Evolutionary conservation across 2,888 invertebrate species (phyloP), one percentile per base, ranked within the genome.

Genomic region (Sinelater perroti): DNA sequence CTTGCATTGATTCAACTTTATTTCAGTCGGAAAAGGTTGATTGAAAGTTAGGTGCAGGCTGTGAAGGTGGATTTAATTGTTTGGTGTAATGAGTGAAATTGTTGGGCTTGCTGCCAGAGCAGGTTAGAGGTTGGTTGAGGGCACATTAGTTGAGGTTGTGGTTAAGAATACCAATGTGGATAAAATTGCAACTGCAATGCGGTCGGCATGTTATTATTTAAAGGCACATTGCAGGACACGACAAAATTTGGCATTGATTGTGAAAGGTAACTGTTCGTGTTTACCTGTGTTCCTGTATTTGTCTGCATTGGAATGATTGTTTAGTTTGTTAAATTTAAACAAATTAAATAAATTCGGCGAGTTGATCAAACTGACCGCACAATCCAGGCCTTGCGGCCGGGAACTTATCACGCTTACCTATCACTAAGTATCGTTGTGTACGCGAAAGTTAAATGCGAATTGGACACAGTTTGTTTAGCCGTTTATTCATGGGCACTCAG

Each of bases 231-330:
- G 28, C 10, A 26, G 28, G 28, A 10, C 10, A 8, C 28, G 28
- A 26, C 28, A 26, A 26, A 26, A 26, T 26, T 26, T 26, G 28
- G 28, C 28, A 26, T 26, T 26, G 28, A 26, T 26, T 26, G 28
- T n/a, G 28, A 26, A 26, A 26, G 28, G 28, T 26, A 26, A 26
- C 6, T 10, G 28, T 26, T 26, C 8, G 8, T 26, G 28, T 26
- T 26, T 26, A 26, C 28, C 28, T 26, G 28, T 26, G 28, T n/a
- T 26, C 28, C 28, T 26, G 28, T 26, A 26, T 26, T 26, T 26
- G 28, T 26, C 28, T 26, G 28, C 28, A 26, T 26, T 26, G 28
- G 28, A 26, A 26, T 10, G 28, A 26, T 26, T 26, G 28, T 26
- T 26, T 3, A 26, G 28, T 26, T 26, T 26, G 28, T 26, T 26